Conservation (phyloP, 2,797 vertebrate genomes). For the Glyptemys insculpta region DNA sequence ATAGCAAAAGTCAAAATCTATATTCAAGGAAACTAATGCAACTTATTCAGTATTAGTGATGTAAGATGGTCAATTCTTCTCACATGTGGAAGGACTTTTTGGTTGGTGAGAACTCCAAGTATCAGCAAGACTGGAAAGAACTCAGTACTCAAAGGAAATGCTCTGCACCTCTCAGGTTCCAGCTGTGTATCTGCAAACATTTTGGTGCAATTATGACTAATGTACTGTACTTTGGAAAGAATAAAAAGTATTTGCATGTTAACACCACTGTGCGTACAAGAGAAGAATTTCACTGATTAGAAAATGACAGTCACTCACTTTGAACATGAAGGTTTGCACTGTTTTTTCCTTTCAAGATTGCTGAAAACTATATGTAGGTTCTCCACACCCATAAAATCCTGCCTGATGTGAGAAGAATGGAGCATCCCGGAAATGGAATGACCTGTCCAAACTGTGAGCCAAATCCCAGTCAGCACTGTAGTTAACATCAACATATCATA, state of each 20-base stretch:
- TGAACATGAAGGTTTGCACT: neutral
- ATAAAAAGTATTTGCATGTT: conserved; percentile 43
- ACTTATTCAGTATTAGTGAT: neutral
- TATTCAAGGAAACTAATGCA: accelerated
- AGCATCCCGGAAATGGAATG: neutral
- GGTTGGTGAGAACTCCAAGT: neutral
- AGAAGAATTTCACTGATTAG: conserved; percentile 44
- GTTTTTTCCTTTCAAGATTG: neutral
- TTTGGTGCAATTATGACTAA: neutral
- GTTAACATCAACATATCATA: accelerated
- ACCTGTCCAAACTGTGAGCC: neutral
- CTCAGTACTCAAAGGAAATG: neutral
- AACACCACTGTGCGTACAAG: conserved; percentile 1
- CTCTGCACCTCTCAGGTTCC: neutral
- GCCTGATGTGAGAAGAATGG: conserved; percentile 21
- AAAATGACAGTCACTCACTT: neutral
- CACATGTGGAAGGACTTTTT: neutral
- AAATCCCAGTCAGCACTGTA: neutral
- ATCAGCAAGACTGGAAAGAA: neutral
- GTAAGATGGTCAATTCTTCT: neutral
- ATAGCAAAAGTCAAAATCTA: neutral
- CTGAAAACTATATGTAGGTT: conserved; percentile 2
- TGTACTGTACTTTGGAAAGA: conserved; percentile 9
- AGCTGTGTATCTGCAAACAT: conserved; percentile 15
- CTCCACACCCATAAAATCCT: conserved; percentile 48